A percentile compares a stretch with the other conserved stretches of the same genome.
phyloP scores from a whole-genome alignment of 2,888 invertebrate species.

The Lithodes maja region DNA sequence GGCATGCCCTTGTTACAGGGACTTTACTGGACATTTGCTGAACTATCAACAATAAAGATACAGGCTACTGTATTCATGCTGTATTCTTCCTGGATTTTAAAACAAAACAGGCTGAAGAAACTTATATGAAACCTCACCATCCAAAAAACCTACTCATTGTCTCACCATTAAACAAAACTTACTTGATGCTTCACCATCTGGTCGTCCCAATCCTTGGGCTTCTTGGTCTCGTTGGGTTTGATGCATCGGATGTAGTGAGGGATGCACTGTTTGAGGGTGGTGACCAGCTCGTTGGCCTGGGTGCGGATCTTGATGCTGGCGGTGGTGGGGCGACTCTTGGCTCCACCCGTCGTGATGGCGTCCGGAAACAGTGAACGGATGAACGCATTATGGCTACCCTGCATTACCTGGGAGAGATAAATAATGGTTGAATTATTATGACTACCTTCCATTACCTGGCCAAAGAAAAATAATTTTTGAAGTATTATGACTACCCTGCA shows the following conservation, averaged over 20 bases:
- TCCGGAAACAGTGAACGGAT: constrained; percentile 80
- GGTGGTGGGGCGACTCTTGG: constrained; percentile 80
- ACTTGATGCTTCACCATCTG: constrained; percentile 80
- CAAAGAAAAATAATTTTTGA: too few relatives aligned
- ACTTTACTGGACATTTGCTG: too few relatives aligned
- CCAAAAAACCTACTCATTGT: not conserved
- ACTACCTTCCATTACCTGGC: too few relatives aligned
- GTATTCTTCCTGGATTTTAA: not conserved
- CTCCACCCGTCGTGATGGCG: constrained; percentile 75
- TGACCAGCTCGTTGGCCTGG: constrained; percentile 80
- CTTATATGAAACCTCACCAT: too few relatives aligned
- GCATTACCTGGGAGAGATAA: constrained; percentile 77
- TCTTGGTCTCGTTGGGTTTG: constrained; percentile 83
- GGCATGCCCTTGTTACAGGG: too few relatives aligned
- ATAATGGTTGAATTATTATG: too few relatives aligned
- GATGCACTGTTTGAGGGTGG: constrained; percentile 81
- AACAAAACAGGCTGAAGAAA: too few relatives aligned
- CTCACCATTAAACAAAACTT: not conserved
- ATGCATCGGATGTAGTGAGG: constrained; percentile 84
- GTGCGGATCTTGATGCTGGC: constrained; percentile 80
- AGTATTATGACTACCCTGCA: too few relatives aligned
- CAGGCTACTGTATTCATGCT: not conserved
- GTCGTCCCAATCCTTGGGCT: constrained; percentile 81
- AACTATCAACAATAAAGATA: too few relatives aligned
- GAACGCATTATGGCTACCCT: constrained; percentile 79